phyloP scores from a whole-genome alignment of 2,888 invertebrate genomes.

The Thymelicus lineola region DNA sequence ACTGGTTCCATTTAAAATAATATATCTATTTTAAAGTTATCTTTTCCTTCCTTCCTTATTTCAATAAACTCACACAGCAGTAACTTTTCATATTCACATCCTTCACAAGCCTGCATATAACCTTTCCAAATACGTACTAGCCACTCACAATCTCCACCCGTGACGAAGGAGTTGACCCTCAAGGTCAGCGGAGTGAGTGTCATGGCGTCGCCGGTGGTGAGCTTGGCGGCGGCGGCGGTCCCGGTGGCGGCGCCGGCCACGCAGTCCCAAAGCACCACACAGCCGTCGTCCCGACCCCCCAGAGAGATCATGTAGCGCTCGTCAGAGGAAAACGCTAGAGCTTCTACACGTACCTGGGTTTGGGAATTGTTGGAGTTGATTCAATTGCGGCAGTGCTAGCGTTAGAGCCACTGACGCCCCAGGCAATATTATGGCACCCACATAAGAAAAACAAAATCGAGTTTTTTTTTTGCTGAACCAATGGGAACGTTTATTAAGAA shows the following conservation, averaged over 20 bases:
- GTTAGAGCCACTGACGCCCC: too few species aligned
- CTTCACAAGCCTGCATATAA: too few species aligned
- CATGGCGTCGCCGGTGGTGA: constrained; percentile 89
- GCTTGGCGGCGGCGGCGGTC: constrained; percentile 84
- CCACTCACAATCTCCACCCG: constrained; percentile 89
- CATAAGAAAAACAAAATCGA: too few species aligned
- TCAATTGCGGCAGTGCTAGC: neutral
- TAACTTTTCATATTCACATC: too few species aligned
- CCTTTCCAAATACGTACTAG: neutral
- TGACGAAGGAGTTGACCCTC: constrained; percentile 88
- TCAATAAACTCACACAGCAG: too few species aligned
- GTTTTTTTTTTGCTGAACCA: too few species aligned
- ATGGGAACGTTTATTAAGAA: too few species aligned
- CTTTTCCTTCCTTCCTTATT: too few species aligned
- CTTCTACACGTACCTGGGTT: constrained; percentile 90
- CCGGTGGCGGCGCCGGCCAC: constrained; percentile 86
- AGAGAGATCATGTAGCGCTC: constrained; percentile 93
- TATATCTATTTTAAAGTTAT: too few species aligned
- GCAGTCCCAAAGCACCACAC: constrained; percentile 94
- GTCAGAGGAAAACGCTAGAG: constrained; percentile 92
- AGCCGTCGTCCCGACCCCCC: constrained; percentile 96
- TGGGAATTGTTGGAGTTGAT: neutral
- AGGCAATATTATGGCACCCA: too few species aligned
- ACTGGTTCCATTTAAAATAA: too few species aligned
- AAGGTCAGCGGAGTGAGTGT: constrained; percentile 82